Base-by-base conservation (phyloP, 2,797 vertebrate genomes). In the Propithecus deckenii region DNA sequence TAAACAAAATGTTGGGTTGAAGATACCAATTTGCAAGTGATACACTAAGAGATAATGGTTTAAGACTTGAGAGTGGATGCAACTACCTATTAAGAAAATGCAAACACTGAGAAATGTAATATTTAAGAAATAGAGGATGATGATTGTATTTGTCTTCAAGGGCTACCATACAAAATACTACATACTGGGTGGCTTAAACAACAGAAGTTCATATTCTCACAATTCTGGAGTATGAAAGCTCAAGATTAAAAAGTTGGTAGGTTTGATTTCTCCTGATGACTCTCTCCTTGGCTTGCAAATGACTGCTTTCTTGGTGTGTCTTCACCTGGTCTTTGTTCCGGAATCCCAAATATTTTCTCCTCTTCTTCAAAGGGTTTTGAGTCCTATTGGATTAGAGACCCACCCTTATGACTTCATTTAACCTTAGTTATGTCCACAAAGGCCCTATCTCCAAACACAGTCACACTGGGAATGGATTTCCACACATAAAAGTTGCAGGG, bases 251-350 rank as follows among this genome's bases (percentile, higher is more conserved):
- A 35, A 52, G 10, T 25, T 15, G 9, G 3, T 28, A 30, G 75
- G 2, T 43, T 57, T 48, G 25, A 15, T 46, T 61, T 57, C 30
- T 48, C 20, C n/a, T 23, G 5, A 41, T 4, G 22, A 5, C n/a
- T 74, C 3, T 71, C 23, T 65, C 50, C 11, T 55, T 38, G 11
- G 4, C 8, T 67, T 57, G 28, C 30, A 69, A 12, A 38, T 5
- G 23, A 10, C 12, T 0, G 28, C n/a, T 41, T 65, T 32, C 28
- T 65, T 2, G 4, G 23, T 13, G 4, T n/a, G 14, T 0, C 13
- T 14, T 52, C 46, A n/a, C 46, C 2, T 78, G 15, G 23, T n/a
- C 71, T 76, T 65, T n/a, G 7, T 7, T 28, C 5, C 11, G 1
- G 32, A 10, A 35, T 30, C 22, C 15, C 38, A n/a, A 22, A 4